phyloP scores from a whole-genome alignment of 2,888 invertebrate species.

The Drosophila parthenogenetica region DNA sequence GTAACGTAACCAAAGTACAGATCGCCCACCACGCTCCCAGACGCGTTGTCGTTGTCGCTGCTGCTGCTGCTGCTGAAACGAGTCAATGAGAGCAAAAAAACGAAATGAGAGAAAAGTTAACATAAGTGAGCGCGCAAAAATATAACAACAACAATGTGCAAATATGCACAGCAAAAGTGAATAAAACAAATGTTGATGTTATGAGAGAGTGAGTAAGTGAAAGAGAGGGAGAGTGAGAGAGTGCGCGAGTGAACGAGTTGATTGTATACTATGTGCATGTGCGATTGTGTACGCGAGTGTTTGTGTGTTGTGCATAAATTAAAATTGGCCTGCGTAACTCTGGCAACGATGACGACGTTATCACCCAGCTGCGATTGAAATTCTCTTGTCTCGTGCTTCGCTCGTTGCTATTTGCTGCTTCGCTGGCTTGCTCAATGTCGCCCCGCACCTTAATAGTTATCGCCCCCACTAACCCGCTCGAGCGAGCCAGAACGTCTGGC shows the following conservation, averaged over 20 bases:
- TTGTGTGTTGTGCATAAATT: slow-evolving; percentile 69
- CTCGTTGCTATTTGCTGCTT: slow-evolving; percentile 47
- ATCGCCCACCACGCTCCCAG: slow-evolving; percentile 59
- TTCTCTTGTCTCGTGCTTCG: slow-evolving; percentile 38
- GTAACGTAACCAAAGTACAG: slow-evolving; percentile 63
- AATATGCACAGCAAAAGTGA: slow-evolving; percentile 49
- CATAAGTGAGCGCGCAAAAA: slow-evolving; percentile 64
- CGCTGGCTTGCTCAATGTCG: slow-evolving; percentile 64
- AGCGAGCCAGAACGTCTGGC: slow-evolving; percentile 73
- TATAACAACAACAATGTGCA: slow-evolving; percentile 55
- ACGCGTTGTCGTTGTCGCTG: slow-evolving; percentile 39
- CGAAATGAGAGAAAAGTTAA: slow-evolving; percentile 60
- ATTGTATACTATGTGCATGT: slow-evolving; percentile 28
- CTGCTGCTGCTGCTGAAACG: slow-evolving; percentile 57
- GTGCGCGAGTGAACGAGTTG: slow-evolving; percentile 53
- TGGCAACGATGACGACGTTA: slow-evolving; percentile 66
- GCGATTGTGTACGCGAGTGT: slow-evolving; percentile 25
- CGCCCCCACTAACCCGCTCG: slow-evolving; percentile 41
- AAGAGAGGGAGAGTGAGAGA: slow-evolving; percentile 23
- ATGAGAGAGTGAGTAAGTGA: slow-evolving; percentile 11
- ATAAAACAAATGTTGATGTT: slow-evolving; percentile 43
- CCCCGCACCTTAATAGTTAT: slow-evolving; percentile 62
- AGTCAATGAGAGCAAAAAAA: slow-evolving; percentile 48
- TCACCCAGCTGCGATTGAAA: slow-evolving; percentile 60
- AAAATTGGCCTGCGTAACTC: slow-evolving; percentile 69